phyloP scores from a whole-genome alignment of 2,888 invertebrate genomes.

The Phlogophora meticulosa region DNA sequence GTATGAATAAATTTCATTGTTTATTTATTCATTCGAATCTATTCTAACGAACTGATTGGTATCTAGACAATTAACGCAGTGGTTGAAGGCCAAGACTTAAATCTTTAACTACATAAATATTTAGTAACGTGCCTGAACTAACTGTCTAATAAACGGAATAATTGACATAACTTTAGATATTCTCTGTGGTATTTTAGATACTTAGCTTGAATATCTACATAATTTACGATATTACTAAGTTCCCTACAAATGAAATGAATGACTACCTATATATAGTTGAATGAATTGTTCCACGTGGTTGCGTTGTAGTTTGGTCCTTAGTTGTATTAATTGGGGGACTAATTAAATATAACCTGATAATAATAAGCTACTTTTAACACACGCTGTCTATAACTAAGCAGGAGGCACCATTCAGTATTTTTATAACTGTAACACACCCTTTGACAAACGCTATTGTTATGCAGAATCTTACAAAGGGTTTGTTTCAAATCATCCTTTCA shows the following conservation, averaged over 20 bases:
- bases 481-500: slow-evolving; percentile 47
- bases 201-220: neutral
- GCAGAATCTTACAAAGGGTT: slow-evolving; percentile 46
- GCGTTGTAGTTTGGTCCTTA: neutral
- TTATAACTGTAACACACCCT: neutral
- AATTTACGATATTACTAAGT: neutral
- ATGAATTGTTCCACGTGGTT: slow-evolving; percentile 27
- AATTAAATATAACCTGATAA: neutral
- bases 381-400: neutral
- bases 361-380: neutral
- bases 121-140: slow-evolving; percentile 10
- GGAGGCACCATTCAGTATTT: neutral
- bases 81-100: slow-evolving; percentile 20
- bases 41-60: slow-evolving; percentile 10
- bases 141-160: neutral
- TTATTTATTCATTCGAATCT: slow-evolving; percentile 24
- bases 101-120: slow-evolving; percentile 20
- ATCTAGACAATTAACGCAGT: slow-evolving; percentile 24
- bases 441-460: slow-evolving; percentile 40
- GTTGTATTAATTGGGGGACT: neutral
- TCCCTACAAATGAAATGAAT: neutral
- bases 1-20: slow-evolving; percentile 29
- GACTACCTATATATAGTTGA: neutral
- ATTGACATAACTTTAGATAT: slow-evolving; percentile 22
- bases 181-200: slow-evolving; percentile 22